Base-by-base conservation (phyloP, 2,888 invertebrate genomes). In the Thumatha senex region DNA sequence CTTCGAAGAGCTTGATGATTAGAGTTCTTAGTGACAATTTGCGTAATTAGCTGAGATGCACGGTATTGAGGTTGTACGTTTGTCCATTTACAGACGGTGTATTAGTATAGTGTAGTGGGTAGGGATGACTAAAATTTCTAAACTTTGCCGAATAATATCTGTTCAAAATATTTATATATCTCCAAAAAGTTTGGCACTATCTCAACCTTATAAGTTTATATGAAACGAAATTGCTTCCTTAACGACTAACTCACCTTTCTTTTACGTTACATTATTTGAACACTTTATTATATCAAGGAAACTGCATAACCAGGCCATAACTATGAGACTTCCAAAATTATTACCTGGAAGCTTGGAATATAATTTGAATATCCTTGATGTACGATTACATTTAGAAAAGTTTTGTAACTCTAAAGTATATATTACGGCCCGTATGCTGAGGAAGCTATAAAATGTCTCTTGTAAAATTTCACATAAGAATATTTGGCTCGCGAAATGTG, bases 301-400 rank as follows among this genome's bases (percentile, higher is more conserved):
- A 63, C 69, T 62, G 65, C 63, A 67, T 63, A 67, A 64, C 56
- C 39, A 50, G 24, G 34, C 51, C 33, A 48, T 65, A 63, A 70
- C 60, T 65, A 47, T 41, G 48, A 18, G 53, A 54, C 59, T 81
- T 64, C 48, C 40, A 63, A 70, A 80, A 73, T 70, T 72, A 80
- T 74, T 24, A 24, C 18, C 18, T 24, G n/a, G n/a, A n/a, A 64
- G 55, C 67, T 67, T 54, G 53, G 62, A 67, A 77, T 73, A 62
- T 68, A 69, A 78, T 81, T 80, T 78, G 69, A 78, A 78, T 78
- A 75, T 70, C 70, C 51, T 58, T 72, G 62, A 72, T 60, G 70
- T 72, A 74, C 64, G 61, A 61, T 55, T 59, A 55, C 51, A 52
- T 49, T 54, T 18, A 24, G 56, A 40, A 33, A 61, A 70, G 59